Evolutionary conservation across 1,140 invertebrate species (phyloP).

Genomic region (Goniozus legneri): DNA sequence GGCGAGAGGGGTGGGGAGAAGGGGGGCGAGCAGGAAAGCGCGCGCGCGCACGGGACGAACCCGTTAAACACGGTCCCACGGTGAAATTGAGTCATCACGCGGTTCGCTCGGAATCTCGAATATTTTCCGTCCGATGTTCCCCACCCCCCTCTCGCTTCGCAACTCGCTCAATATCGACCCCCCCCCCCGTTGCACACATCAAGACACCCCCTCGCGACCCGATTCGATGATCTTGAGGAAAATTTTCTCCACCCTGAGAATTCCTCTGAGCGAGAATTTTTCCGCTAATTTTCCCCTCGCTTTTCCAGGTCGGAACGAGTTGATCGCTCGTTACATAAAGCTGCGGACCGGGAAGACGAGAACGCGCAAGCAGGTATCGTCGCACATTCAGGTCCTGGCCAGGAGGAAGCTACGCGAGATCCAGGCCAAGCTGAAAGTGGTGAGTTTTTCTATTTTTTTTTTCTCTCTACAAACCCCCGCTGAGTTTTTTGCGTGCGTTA

Average conservation of each 20-base stretch:
- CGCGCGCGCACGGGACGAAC: conserved; percentile 43
- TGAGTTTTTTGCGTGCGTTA: neutral
- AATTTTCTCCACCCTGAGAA: conserved; percentile 7
- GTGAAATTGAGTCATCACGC: conserved; percentile 56
- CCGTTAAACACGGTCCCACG: conserved; percentile 54
- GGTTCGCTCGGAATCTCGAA: conserved; percentile 54
- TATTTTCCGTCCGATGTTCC: conserved; percentile 49
- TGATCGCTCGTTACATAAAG: conserved; percentile 99
- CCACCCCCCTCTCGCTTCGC: conserved; percentile 12
- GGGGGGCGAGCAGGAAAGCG: conserved; percentile 40
- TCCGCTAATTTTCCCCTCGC: conserved; percentile 11
- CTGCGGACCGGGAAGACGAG: conserved; percentile 97
- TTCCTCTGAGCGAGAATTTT: neutral
- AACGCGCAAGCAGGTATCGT: conserved; percentile 98
- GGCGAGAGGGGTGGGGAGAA: too few species aligned
- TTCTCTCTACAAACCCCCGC: too few species aligned
- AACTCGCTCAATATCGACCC: too few species aligned
- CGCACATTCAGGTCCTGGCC: conserved; percentile 98
- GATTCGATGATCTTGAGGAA: neutral
- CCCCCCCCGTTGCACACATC: conserved; percentile 16
- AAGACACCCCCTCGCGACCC: neutral
- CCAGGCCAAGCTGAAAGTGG: conserved; percentile 95
- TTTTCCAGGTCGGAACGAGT: conserved; percentile 93
- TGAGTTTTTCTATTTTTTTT: conserved; percentile 64
- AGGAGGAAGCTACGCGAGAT: conserved; percentile 96